Evolutionary conservation across 2,888 invertebrate genomes (phyloP).

Genomic region (Parochlus steinenii): DNA sequence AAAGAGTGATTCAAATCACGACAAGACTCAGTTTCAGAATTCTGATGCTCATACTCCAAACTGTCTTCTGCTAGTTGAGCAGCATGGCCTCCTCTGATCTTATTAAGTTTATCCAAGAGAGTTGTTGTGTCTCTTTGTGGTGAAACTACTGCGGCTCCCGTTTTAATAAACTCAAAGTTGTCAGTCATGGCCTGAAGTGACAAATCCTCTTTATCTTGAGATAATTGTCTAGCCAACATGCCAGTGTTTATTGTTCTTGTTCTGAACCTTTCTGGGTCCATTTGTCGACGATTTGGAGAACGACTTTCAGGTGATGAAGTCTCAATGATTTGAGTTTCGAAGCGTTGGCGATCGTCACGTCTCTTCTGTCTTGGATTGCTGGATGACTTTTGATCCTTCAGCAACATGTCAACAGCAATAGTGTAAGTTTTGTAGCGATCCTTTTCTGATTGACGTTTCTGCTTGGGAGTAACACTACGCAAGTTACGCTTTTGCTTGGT

Average conservation of each 20-base stretch:
- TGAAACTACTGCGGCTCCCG: constrained; percentile 3
- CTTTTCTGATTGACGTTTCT: constrained; percentile 54
- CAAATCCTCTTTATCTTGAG: constrained; percentile 16
- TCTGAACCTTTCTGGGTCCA: constrained; percentile 55
- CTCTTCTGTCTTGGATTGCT: constrained; percentile 39
- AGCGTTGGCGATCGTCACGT: constrained; percentile 47
- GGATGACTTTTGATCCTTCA: constrained; percentile 31
- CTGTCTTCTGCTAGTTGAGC: constrained; percentile 29
- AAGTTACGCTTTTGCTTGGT: constrained; percentile 39
- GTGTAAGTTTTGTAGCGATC: constrained; percentile 74
- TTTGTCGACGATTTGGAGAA: constrained; percentile 18
- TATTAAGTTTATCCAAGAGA: constrained; percentile 16
- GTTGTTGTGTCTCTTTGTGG: constrained; percentile 23
- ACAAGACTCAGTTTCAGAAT: constrained; percentile 36
- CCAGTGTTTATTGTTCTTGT: constrained; percentile 43
- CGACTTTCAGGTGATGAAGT: not conserved
- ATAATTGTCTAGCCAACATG: constrained; percentile 13
- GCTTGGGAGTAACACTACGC: constrained; percentile 49
- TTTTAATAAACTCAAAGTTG: constrained; percentile 4
- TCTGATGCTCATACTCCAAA: constrained; percentile 40
- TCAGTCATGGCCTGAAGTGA: constrained; percentile 24
- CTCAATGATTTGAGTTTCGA: constrained; percentile 42
- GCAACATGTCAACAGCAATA: constrained; percentile 43
- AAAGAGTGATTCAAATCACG: constrained; percentile 21
- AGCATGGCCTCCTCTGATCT: constrained; percentile 20